Percentiles rank a stretch among this genome's conserved stretches.
phyloP scores from a whole-genome alignment of 2,113 vertebrate species.

The Chamaetylas fuelleborni region DNA sequence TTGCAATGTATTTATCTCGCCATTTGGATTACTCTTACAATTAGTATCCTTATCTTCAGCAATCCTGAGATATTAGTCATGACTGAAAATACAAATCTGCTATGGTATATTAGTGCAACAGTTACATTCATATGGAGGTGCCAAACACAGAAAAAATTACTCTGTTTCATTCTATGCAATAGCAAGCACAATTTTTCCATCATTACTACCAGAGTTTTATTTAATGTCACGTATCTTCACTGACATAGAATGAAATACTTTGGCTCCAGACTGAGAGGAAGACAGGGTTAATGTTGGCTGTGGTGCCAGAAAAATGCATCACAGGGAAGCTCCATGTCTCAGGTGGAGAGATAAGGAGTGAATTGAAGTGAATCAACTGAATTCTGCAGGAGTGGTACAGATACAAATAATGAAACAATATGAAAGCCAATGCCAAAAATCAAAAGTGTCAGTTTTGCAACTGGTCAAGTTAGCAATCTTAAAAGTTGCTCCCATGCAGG shows the following conservation, averaged over 20 bases:
- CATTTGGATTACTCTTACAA: not conserved
- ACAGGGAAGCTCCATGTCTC: not conserved
- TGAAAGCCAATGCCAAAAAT: not conserved
- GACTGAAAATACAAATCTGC: not conserved
- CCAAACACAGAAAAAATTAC: not conserved
- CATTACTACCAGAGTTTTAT: not conserved
- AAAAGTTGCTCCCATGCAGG: not conserved
- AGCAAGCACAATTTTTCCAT: not conserved
- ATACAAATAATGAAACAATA: not conserved
- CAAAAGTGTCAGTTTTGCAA: not conserved
- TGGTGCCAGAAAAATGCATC: accelerated
- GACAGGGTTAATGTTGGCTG: not conserved
- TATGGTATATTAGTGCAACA: not conserved
- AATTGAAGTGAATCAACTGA: not conserved
- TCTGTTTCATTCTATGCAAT: not conserved
- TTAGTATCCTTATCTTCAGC: not conserved
- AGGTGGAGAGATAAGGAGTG: not conserved
- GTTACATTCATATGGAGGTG: not conserved
- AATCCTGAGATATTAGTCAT: not conserved
- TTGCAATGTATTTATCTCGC: not conserved
- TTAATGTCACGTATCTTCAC: not conserved
- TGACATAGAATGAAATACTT: not conserved
- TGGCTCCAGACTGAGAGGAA: not conserved
- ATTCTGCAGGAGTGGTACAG: accelerated
- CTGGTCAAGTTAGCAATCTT: not conserved